phyloP scores from a whole-genome alignment of 2,797 vertebrate species.

The Paratrypauchen microcephalus region DNA sequence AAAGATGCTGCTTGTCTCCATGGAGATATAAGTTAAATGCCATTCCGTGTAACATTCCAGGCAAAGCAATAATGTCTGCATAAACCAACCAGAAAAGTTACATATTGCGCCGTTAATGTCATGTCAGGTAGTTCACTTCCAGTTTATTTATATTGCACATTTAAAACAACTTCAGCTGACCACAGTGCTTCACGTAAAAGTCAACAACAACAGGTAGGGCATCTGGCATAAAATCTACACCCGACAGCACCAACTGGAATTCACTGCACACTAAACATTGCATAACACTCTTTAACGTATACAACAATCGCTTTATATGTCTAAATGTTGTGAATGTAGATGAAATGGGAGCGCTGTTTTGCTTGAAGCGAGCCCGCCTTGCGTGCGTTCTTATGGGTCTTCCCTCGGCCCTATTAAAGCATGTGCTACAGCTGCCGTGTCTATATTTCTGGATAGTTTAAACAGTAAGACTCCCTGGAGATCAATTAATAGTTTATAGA shows the following conservation, averaged over 20 bases:
- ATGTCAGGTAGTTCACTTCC: too few species aligned
- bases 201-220: too few species aligned
- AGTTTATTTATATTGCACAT: too few species aligned
- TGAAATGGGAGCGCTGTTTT: conserved; percentile 20
- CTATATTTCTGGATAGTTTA: conserved; percentile 68
- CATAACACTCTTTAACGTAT: conserved; percentile 23
- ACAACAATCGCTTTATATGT: conserved; percentile 48
- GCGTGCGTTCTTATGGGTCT: conserved; percentile 31
- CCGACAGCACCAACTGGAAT: not conserved
- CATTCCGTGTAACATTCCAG: too few species aligned
- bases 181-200: too few species aligned
- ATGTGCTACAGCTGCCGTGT: conserved; percentile 53
- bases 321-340: conserved; percentile 15
- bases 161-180: too few species aligned
- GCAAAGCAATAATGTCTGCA: too few species aligned
- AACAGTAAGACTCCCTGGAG: conserved; percentile 69
- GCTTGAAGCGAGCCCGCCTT: conserved; percentile 24
- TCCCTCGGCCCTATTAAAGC: conserved; percentile 49
- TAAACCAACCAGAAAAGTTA: too few species aligned
- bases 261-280: conserved; percentile 20
- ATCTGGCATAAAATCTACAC: too few species aligned
- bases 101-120: too few species aligned
- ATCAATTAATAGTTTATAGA: conserved; percentile 79
- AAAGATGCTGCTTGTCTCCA: too few species aligned
- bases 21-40: too few species aligned